These are phyloP conservation scores for Camponotus fellah DNA, from an alignment of 2,888 invertebrate genomes.

Conservation along the genomic window DNA sequence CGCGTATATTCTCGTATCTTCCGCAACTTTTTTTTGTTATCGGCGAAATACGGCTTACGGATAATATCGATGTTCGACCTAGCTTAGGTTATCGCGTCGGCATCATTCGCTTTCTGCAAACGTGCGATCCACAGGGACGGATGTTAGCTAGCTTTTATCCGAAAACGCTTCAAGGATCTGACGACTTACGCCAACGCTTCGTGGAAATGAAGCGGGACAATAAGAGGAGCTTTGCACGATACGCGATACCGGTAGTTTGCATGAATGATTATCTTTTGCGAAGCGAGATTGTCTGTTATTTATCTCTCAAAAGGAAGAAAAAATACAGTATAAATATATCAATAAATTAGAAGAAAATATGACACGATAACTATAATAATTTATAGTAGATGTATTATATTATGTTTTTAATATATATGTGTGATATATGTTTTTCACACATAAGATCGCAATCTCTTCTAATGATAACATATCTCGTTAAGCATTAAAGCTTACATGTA, in stretches of 20 bases:
- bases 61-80: conserved; percentile 42
- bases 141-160: conserved; percentile 3
- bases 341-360: neutral
- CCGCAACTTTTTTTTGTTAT: conserved; percentile 44
- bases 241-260: neutral
- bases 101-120: conserved; percentile 33
- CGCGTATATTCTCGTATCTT: conserved; percentile 46
- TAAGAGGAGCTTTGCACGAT: conserved; percentile 13
- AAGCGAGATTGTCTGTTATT: neutral
- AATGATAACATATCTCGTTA: neutral
- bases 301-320: neutral
- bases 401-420: conserved; percentile 3
- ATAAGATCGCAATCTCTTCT: neutral
- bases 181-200: conserved; percentile 15
- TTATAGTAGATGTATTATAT: neutral
- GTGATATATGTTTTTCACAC: neutral
- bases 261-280: conserved; percentile 4
- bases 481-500: neutral
- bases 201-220: conserved; percentile 19
- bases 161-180: conserved; percentile 19
- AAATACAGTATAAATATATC: neutral
- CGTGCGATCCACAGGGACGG: neutral
- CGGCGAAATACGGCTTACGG: conserved; percentile 35
- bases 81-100: conserved; percentile 42
- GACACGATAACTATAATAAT: neutral